phyloP scores from a whole-genome alignment of 2,888 invertebrate species.

The Thereva unica region DNA sequence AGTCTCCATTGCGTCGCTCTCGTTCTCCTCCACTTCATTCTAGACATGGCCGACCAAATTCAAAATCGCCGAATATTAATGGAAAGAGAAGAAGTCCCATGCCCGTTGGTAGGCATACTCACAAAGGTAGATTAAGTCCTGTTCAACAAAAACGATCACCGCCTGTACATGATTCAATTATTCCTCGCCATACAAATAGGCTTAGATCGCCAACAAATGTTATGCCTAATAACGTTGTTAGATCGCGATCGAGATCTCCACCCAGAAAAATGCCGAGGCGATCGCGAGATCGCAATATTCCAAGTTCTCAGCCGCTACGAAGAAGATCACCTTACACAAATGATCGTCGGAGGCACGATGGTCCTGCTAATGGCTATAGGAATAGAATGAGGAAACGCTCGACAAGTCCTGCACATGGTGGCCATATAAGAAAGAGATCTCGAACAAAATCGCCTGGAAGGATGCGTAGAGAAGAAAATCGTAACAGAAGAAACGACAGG shows the following conservation, averaged over 20 bases:
- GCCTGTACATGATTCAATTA: constrained; percentile 3
- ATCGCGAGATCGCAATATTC: constrained; percentile 32
- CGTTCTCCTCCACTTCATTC: constrained; percentile 23
- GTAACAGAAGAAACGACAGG: constrained; percentile 9
- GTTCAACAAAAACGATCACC: constrained; percentile 18
- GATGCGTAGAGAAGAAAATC: constrained; percentile 22
- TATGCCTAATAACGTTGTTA: not conserved
- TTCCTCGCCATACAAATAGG: not conserved
- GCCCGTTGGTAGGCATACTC: constrained; percentile 24
- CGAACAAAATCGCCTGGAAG: constrained; percentile 33
- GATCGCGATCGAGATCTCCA: constrained; percentile 24
- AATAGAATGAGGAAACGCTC: constrained; percentile 38
- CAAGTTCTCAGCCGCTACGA: not conserved
- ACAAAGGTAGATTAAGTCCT: constrained; percentile 27
- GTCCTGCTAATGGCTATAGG: constrained; percentile 29
- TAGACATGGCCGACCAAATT: constrained; percentile 14
- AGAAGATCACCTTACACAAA: constrained; percentile 30
- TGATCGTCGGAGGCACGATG: constrained; percentile 29
- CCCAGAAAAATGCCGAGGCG: constrained; percentile 18
- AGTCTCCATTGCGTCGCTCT: constrained; percentile 30
- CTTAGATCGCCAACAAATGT: constrained; percentile 3
- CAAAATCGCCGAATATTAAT: constrained; percentile 7
- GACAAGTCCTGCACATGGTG: constrained; percentile 18
- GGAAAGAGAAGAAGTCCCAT: constrained; percentile 27
- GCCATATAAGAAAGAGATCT: constrained; percentile 24